Base-by-base conservation (phyloP, 2,797 vertebrate genomes). In the Sebastes iracundus region DNA sequence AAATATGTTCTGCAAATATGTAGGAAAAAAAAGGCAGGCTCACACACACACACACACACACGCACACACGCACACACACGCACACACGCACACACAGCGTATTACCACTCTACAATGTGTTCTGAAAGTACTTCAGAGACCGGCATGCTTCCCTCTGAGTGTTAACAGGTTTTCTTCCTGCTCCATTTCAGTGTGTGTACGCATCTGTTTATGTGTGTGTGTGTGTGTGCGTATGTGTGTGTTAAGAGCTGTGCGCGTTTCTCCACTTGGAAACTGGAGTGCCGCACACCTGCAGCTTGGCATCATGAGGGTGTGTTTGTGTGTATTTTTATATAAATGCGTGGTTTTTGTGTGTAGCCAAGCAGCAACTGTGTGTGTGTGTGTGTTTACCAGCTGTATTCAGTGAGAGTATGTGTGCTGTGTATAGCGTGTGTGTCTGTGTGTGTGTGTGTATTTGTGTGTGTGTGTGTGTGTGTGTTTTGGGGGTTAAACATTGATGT, bases 401-500 rank as follows among this genome's bases (percentile, higher is more conserved):
- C 28, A 72, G 52, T 20, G 23, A 46, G 42, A 38, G 35, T 46
- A 46, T 46, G 42, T 46, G 16, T 46, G 42, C 42, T 46, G 42
- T 46, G 16, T 1, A 46, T 46, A 46, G 27, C 58, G 59, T 38
- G 61, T 7, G 3, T 35, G 33, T 11, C 5, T 28, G 27, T 28
- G 28, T 28, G 28, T 28, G 20, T 75, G 25, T 67, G 66, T 85
- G 58, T 79, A 52, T 38, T 32, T 49, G 4, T 75, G 22, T 73
- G 49, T 77, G 60, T 67, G 38, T 63, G 35, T 71, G 66, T 64
- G 18, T 53, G 22, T 59, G 46, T 62, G 25, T 62, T 72, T 73
- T 59, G 53, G 42, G 79, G 66, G 86, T 89, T 88, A 83, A 90
- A 90, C 88, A 92, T 72, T 92, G 89, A 93, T 95, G 90, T 86